Evolutionary conservation across 2,888 invertebrate species (phyloP), one percentile per base, ranked within the genome.

Genomic region (Lordiphosa andalusiaca): DNA sequence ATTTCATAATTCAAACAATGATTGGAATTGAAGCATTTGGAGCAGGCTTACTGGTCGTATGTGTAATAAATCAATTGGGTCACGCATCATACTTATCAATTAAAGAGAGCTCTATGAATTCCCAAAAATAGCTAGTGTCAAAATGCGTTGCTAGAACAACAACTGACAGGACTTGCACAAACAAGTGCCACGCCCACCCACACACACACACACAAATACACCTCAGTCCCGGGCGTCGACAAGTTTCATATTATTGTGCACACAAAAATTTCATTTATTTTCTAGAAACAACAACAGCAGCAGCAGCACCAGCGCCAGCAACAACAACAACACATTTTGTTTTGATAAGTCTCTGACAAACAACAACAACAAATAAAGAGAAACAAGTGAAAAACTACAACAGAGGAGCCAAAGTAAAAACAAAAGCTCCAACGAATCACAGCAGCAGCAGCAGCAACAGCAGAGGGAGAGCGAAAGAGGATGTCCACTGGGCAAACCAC

Each of bases 271-370:
- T 64, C 64, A 71, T 74, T 75, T 71, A 62, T 74, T 73, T 73
- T 66, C 41, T 53, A 60, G 61, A 69, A 70, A 71, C 55, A 71
- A 63, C 59, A 82, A 69, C 64, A 81, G 53, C 40, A 49, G 35
- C 33, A 64, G 51, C 46, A 65, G 53, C 58, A 52, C 10, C 52
- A 44, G 25, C 52, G 30, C 10, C 33, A 53, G 33, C 23, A 69
- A 62, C 60, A 67, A 62, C 60, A 67, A 72, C 51, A 65, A 63
- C 51, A 66, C 71, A 83, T 70, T 72, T 83, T 84, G 77, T 83
- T 83, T 80, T 83, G 81, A 80, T 73, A 80, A 81, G 68, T 74
- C 84, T 76, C 84, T 76, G 72, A 73, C 77, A 80, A 77, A 80
- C 75, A 77, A 61, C 67, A 76, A 50, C 33, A 59, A 50, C 37